Evolutionary conservation across 2,797 vertebrate species (phyloP), one percentile per base, ranked within the genome.

Genomic region (Enteromius paludinosus): DNA sequence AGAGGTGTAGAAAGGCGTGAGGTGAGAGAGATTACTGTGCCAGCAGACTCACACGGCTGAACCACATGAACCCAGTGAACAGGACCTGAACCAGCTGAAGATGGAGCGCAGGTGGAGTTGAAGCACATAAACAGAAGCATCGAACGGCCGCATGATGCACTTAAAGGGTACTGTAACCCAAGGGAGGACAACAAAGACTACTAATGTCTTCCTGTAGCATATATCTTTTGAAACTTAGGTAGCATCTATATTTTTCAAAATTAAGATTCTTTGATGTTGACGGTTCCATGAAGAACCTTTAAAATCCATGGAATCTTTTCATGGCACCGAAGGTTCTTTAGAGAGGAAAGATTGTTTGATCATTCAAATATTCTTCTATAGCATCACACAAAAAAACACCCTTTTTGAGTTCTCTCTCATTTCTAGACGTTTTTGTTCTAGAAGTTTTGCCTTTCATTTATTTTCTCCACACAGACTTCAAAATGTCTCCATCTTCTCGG

Each of bases 1-100:
- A 76, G 43, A 54, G 38, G 56, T 64, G 79, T 23, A 62, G 68
- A 72, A 81, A 72, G 15, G 47, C 38, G 38, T 68, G 78, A 74
- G 71, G 79, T 62, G 70, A 82, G 72, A 54, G 61, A 65, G 68
- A 81, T 81, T 72, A 81, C 25, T 81, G 54, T 49, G 30, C 30
- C 71, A 54, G 61, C 15, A 64, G 61, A 59, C 56, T 59, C 23
- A 33, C 69, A 12, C 69, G 49, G 23, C 70, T 73, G 45, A 33
- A 54, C 70, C 30, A 6, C 14, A 25, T 61, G 54, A 62, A 61
- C 56, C 56, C 74, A 28, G 3, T 82, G 80, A 82, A 82, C 80
- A 71, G 41, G 30, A 61, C 23, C 12, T 0, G 11, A 12, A 59
- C n/a, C 10, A 20, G 20, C 20, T 65, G 30, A 47, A 64, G 70